Evolutionary conservation across 1,140 invertebrate species (phyloP).

Genomic region (Dendroctonus ponderosae): DNA sequence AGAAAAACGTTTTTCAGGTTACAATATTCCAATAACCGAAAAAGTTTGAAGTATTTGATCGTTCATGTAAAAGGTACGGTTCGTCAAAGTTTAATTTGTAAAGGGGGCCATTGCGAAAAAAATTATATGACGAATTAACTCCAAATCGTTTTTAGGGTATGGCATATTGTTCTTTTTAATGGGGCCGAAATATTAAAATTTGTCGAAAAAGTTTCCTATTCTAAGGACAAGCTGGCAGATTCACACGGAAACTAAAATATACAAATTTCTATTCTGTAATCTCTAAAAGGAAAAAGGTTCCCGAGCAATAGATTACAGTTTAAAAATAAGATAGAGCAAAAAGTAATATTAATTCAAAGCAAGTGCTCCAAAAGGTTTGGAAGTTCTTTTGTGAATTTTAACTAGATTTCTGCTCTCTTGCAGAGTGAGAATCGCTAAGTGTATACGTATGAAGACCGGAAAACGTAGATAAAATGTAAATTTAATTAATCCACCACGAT

Average conservation of each 20-base stretch:
- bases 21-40: too few relatives aligned
- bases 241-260: neutral
- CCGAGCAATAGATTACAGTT: slow-evolving; percentile 15
- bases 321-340: slow-evolving; percentile 19
- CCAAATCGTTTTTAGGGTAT: too few relatives aligned
- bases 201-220: too few relatives aligned
- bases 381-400: slow-evolving; percentile 26
- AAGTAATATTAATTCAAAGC: slow-evolving; percentile 24
- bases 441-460: slow-evolving; percentile 29
- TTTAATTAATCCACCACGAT: slow-evolving; percentile 28
- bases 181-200: too few relatives aligned
- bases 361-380: slow-evolving; percentile 22
- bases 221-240: too few relatives aligned
- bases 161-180: too few relatives aligned
- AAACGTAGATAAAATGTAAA: slow-evolving; percentile 35
- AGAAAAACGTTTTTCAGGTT: too few relatives aligned
- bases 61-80: too few relatives aligned
- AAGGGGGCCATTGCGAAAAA: too few relatives aligned
- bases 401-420: slow-evolving; percentile 2
- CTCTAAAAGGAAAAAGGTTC: slow-evolving; percentile 10
- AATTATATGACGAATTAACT: too few relatives aligned
- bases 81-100: too few relatives aligned
- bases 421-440: slow-evolving; percentile 10
- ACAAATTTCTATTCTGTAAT: slow-evolving; percentile 11
- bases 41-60: too few relatives aligned